These are phyloP conservation scores for Platanista minor DNA, from an alignment of 2,113 vertebrate genomes.

Conservation along the genomic window DNA sequence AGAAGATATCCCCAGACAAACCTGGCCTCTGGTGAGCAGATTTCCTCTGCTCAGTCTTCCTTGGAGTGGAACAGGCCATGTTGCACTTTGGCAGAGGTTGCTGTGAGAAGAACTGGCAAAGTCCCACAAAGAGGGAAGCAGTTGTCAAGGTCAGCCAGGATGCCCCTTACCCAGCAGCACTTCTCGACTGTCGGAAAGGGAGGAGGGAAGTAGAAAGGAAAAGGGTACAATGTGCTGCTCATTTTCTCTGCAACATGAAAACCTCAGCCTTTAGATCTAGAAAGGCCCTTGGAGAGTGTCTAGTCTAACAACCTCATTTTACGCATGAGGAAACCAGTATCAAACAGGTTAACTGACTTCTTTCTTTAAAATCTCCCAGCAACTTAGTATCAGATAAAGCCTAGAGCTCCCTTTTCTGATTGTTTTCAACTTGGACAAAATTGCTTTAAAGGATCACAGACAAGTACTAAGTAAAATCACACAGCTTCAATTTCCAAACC, in stretches of 20 bases:
- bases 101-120: not conserved
- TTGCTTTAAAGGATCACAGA: not conserved
- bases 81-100: not conserved
- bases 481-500: not conserved
- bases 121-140: not conserved
- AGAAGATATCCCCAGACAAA: not conserved
- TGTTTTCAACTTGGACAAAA: not conserved
- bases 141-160: not conserved
- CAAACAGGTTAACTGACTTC: not conserved
- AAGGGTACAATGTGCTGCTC: not conserved
- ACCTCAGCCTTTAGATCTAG: not conserved
- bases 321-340: not conserved
- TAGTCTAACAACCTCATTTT: not conserved
- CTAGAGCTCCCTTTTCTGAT: not conserved
- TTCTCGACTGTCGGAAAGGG: not conserved
- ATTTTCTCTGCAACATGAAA: not conserved
- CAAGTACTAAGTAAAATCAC: not conserved
- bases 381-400: not conserved
- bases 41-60: not conserved
- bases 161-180: not conserved
- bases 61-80: not conserved
- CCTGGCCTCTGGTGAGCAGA: not conserved
- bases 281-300: not conserved
- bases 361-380: not conserved
- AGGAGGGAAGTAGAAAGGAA: no score